These are phyloP conservation scores for Buathra laborator DNA, from an alignment of 2,888 invertebrate species.

Conservation along the genomic window DNA sequence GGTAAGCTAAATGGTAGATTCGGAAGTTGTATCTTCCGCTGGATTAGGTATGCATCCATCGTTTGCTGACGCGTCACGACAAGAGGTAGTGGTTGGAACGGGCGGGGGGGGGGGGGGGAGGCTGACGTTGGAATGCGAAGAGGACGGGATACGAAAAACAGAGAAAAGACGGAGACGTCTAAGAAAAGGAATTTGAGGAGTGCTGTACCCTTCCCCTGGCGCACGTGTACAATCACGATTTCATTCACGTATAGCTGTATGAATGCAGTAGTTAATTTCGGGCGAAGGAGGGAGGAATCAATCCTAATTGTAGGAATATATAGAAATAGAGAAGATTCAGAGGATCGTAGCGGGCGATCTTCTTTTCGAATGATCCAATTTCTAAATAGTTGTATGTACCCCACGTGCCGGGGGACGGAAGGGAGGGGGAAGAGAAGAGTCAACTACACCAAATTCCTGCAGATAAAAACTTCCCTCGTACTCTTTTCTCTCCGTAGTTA, in stretches of 20 bases:
- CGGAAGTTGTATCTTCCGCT: too few species aligned
- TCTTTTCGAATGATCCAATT: background rate
- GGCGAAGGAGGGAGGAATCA: slow-evolving; percentile 35
- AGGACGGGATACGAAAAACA: background rate
- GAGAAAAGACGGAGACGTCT: slow-evolving; percentile 29
- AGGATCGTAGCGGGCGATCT: slow-evolving; percentile 3
- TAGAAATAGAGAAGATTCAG: slow-evolving; percentile 34
- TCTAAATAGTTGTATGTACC: background rate
- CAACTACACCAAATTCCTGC: slow-evolving; percentile 28
- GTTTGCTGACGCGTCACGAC: slow-evolving; percentile 25
- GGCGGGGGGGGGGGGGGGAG: background rate
- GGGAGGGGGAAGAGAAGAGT: background rate
- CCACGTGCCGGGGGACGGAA: background rate
- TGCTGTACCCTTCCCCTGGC: slow-evolving; percentile 16
- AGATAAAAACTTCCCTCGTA: slow-evolving; percentile 22
- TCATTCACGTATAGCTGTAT: slow-evolving; percentile 55
- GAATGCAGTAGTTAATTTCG: slow-evolving; percentile 63
- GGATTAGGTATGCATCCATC: slow-evolving; percentile 15
- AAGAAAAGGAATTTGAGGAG: slow-evolving; percentile 49
- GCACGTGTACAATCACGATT: slow-evolving; percentile 62
- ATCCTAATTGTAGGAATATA: slow-evolving; percentile 54
- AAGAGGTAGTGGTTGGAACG: background rate
- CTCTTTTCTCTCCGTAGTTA: slow-evolving; percentile 31
- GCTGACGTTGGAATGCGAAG: background rate
- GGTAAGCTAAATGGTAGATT: too few species aligned